These are phyloP conservation scores for Arctopsyche grandis DNA, from an alignment of 1,140 invertebrate genomes.

Conservation along the genomic window DNA sequence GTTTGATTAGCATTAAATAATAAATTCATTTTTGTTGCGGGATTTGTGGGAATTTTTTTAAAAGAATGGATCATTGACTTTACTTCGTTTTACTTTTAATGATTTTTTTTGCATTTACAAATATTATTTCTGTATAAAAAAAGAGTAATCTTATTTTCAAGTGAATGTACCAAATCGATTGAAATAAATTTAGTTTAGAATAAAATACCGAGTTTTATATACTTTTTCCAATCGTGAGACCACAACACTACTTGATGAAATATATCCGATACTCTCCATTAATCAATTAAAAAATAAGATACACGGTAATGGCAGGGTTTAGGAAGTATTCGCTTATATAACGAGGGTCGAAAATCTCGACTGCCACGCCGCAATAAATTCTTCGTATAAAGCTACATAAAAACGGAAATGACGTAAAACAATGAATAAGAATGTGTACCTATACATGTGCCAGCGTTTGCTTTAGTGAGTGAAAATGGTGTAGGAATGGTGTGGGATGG, in stretches of 20 bases:
- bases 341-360: constrained; percentile 1
- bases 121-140: constrained; percentile 33
- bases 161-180: constrained; percentile 42
- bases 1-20: no score
- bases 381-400: constrained; percentile 7
- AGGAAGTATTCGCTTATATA: background rate
- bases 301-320: background rate
- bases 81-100: constrained; percentile 2
- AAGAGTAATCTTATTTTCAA: constrained; percentile 33
- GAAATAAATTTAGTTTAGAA: constrained; percentile 45
- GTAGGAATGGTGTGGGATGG: background rate
- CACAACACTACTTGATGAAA: no score
- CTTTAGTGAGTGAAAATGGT: background rate
- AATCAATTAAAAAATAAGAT: background rate
- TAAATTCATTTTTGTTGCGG: no score
- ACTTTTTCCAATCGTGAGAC: no score
- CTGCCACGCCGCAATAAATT: background rate
- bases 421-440: constrained; percentile 2
- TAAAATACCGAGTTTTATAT: constrained; percentile 25
- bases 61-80: no score
- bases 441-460: background rate
- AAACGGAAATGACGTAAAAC: constrained; percentile 27
- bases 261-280: background rate
- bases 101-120: background rate
- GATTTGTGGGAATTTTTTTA: no score